A percentile compares a stretch with the other conserved stretches of the same genome.
These are phyloP conservation scores for Machimus atricapillus DNA, from an alignment of 2,888 invertebrate genomes.

Conservation along the genomic window DNA sequence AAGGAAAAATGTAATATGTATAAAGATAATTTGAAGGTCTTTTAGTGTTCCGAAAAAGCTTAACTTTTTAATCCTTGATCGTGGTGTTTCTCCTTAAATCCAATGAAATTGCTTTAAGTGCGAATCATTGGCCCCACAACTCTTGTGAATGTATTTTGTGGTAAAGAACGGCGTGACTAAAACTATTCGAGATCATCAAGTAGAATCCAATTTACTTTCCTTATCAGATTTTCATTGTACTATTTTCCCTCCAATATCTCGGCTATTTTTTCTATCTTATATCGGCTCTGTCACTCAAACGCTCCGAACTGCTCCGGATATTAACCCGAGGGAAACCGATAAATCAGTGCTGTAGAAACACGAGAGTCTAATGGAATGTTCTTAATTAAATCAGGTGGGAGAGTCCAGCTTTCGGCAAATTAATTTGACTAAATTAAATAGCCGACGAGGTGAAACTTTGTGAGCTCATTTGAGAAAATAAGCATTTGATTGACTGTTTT, in stretches of 20 bases:
- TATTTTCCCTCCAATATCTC: background rate
- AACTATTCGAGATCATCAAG: background rate
- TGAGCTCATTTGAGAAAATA: slow-evolving; percentile 7
- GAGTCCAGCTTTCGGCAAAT: background rate
- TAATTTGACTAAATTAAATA: slow-evolving; percentile 31
- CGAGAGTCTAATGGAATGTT: background rate
- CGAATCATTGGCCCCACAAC: background rate
- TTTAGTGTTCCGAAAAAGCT: no score
- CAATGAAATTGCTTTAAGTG: background rate
- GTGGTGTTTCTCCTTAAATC: background rate
- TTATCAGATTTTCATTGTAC: background rate
- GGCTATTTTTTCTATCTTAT: background rate
- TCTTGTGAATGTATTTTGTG: background rate
- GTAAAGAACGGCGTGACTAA: background rate
- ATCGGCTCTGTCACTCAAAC: background rate
- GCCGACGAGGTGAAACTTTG: slow-evolving; percentile 11
- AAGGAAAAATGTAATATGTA: background rate
- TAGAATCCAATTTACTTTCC: background rate
- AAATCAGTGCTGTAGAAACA: slow-evolving; percentile 21
- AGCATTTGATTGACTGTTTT: background rate
- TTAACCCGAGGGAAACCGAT: background rate
- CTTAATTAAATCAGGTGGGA: slow-evolving; percentile 20
- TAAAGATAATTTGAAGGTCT: background rate
- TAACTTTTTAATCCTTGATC: no score
- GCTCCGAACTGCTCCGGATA: background rate